Evolutionary conservation across 2,888 invertebrate species (phyloP), one percentile per base, ranked within the genome.

Genomic region (Phalera bucephala): DNA sequence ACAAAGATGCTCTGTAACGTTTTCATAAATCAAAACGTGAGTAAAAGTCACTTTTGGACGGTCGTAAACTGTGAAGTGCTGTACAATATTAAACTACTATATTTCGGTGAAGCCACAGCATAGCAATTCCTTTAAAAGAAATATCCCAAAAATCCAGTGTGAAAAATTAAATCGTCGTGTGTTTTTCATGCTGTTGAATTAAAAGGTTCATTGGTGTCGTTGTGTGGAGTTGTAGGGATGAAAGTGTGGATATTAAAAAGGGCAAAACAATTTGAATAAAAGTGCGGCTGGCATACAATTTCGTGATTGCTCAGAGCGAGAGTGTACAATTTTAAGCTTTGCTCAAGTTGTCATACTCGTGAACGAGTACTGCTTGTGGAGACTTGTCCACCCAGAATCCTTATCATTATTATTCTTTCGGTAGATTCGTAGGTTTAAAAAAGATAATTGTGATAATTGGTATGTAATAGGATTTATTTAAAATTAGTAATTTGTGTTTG

Each of bases 31-130:
- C 80, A 79, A 69, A 77, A 73, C 62, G 52, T 35, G 52, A 73
- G 72, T 80, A 77, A 80, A 80, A 68, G 76, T 79, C 80, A 69
- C 52, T 72, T 72, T 67, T 65, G 72, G 71, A 69, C 64, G 70
- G 58, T 76, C 78, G 72, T 80, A 78, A 80, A 77, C 60, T 52
- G 48, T 31, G 39, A 43, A 42, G 47, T 35, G 55, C 38, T 57
- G 60, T 62, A 67, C 46, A 53, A 28, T 45, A 35, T 29, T 36
- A 32, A 30, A 36, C 49, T 27, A 43, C 40, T 36, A 4, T 43
- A 40, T 42, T 40, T 32, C 33, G 30, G 13, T 31, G 44, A 49
- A 46, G 11, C 36, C 52, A 41, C 35, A 57, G 55, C 10, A 10
- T 49, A 45, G 36, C 27, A 28, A 1, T 12, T 22, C 7, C 0